These are phyloP conservation scores for Epirrita christyi DNA, from an alignment of 2,888 invertebrate species.

Conservation along the genomic window DNA sequence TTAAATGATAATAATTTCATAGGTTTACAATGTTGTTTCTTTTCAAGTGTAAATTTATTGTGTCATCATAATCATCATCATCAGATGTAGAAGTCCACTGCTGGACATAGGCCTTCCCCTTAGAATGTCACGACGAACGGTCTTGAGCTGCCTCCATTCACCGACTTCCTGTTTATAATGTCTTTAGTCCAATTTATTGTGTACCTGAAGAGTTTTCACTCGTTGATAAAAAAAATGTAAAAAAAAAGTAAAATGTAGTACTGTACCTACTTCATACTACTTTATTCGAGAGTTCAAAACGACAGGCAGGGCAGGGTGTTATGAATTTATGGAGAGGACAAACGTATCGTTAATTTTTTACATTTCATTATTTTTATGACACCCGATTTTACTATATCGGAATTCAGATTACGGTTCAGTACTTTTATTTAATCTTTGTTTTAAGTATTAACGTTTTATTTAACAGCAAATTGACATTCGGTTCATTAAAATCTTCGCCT, in stretches of 20 bases:
- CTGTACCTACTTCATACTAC: slow-evolving; percentile 43
- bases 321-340: slow-evolving; percentile 43
- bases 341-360: slow-evolving; percentile 41
- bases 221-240: not conserved
- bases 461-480: too few relatives aligned
- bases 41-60: too few relatives aligned
- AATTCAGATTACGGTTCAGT: not conserved
- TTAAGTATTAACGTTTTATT: not conserved
- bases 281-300: slow-evolving; percentile 44
- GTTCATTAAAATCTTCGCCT: too few relatives aligned
- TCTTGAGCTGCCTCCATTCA: too few relatives aligned
- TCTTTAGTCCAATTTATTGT: too few relatives aligned
- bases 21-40: not conserved
- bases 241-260: slow-evolving; percentile 18
- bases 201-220: not conserved
- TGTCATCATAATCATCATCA: too few relatives aligned
- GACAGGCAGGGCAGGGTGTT: slow-evolving; percentile 41
- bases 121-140: too few relatives aligned
- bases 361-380: slow-evolving; percentile 33
- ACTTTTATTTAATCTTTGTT: not conserved
- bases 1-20: not conserved
- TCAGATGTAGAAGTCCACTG: too few relatives aligned
- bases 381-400: slow-evolving; percentile 21
- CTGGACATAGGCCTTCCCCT: too few relatives aligned
- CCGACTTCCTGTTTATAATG: too few relatives aligned